Conservation (phyloP, 2,113 vertebrate species). For the Bombycilla garrulus region DNA sequence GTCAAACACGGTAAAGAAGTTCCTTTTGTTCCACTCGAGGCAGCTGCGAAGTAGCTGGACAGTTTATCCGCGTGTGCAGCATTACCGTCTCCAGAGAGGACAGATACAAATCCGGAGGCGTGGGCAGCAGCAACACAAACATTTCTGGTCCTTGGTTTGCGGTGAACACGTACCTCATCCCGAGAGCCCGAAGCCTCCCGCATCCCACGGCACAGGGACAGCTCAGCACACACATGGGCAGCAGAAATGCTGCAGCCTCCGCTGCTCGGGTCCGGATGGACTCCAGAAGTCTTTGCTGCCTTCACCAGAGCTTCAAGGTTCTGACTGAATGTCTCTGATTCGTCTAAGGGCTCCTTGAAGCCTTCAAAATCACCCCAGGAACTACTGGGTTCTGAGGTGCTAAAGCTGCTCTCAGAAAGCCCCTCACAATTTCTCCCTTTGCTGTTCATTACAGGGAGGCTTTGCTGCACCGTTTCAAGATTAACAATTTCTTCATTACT, state of each 20-base stretch:
- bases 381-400: not conserved
- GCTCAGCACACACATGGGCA: not conserved
- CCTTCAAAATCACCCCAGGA: conserved; percentile 72
- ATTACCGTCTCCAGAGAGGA: not conserved
- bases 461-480: not conserved
- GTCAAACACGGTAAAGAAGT: not conserved
- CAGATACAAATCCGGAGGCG: not conserved
- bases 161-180: conserved; percentile 26
- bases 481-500: not conserved
- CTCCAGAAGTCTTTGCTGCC: not conserved
- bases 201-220: not conserved
- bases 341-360: conserved; percentile 47
- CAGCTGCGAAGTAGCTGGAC: not conserved
- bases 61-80: not conserved
- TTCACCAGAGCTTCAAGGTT: not conserved
- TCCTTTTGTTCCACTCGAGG: not conserved
- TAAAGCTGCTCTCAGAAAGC: not conserved
- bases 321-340: not conserved
- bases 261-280: accelerated
- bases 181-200: not conserved
- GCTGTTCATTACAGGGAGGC: not conserved
- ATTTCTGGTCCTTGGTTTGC: not conserved
- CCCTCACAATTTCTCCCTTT: not conserved
- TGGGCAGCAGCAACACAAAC: not conserved
- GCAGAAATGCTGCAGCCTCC: not conserved